Percentiles rank a stretch among this genome's conserved stretches.
These are phyloP conservation scores for Schizopygopsis malacanthus DNA, from an alignment of 2,797 vertebrate species.

Conservation along the genomic window DNA sequence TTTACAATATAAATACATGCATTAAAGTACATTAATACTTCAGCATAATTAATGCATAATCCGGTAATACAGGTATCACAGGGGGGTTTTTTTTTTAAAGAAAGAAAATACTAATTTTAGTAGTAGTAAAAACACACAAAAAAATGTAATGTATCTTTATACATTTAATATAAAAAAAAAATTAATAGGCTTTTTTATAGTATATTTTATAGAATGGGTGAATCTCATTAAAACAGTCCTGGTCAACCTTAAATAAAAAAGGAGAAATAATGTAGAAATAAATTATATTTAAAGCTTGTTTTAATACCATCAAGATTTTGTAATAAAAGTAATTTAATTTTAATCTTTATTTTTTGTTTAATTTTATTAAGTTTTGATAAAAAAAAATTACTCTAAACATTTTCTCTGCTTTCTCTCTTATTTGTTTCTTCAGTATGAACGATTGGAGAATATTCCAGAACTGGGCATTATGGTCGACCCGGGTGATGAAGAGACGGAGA, in stretches of 20 bases:
- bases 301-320: neutral
- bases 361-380: neutral
- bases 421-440: slow-evolving; percentile 78
- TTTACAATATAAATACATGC: neutral
- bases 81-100: no score
- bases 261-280: neutral
- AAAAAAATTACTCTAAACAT: neutral
- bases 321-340: neutral
- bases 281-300: neutral
- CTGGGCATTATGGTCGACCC: slow-evolving; percentile 71
- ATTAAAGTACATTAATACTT: neutral
- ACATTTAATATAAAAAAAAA: no score
- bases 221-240: neutral
- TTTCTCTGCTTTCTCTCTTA: neutral
- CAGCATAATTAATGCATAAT: neutral
- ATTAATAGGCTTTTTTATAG: neutral
- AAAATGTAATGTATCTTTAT: no score
- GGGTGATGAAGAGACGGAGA: slow-evolving; percentile 74
- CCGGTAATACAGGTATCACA: neutral
- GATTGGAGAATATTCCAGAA: slow-evolving; percentile 83
- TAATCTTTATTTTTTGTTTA: neutral
- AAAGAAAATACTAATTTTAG: no score
- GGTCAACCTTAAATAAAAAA: neutral
- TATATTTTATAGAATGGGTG: neutral
- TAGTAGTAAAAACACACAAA: neutral